These are phyloP conservation scores for Zaprionus tsacasi DNA, from an alignment of 1,140 invertebrate species.

Conservation along the genomic window DNA sequence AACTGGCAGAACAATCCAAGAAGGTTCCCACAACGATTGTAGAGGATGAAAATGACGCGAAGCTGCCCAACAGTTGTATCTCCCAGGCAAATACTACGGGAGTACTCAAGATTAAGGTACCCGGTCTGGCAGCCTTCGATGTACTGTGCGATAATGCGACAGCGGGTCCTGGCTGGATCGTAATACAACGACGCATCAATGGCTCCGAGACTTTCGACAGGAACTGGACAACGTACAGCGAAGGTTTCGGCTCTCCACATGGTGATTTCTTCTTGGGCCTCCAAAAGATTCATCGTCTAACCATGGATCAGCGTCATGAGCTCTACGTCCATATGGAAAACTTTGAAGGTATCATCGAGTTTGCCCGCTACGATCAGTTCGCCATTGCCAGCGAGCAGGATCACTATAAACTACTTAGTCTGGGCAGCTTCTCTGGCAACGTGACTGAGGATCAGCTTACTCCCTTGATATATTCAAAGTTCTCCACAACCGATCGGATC, in stretches of 20 bases:
- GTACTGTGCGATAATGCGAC: background rate
- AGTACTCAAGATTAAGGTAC: background rate
- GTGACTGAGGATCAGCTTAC: background rate
- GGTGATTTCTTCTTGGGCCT: conserved; percentile 19
- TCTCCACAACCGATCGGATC: background rate
- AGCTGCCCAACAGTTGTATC: background rate
- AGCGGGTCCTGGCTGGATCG: conserved; percentile 7
- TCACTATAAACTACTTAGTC: background rate
- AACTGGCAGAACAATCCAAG: background rate
- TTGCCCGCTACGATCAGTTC: background rate
- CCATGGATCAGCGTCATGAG: conserved; percentile 5
- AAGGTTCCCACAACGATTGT: background rate
- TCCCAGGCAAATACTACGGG: background rate
- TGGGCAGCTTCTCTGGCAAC: background rate
- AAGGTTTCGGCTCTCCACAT: background rate
- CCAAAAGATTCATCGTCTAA: conserved; percentile 14
- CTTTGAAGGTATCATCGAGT: background rate
- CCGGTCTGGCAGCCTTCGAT: background rate
- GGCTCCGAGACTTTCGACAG: conserved; percentile 5
- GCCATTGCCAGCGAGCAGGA: background rate
- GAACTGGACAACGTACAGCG: background rate
- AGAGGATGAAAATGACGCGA: background rate
- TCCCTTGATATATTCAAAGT: background rate
- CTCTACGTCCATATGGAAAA: conserved; percentile 8
- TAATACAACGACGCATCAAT: conserved; percentile 7